Evolutionary conservation across 1,140 invertebrate genomes (phyloP).

Genomic region (Pissodes strobi): DNA sequence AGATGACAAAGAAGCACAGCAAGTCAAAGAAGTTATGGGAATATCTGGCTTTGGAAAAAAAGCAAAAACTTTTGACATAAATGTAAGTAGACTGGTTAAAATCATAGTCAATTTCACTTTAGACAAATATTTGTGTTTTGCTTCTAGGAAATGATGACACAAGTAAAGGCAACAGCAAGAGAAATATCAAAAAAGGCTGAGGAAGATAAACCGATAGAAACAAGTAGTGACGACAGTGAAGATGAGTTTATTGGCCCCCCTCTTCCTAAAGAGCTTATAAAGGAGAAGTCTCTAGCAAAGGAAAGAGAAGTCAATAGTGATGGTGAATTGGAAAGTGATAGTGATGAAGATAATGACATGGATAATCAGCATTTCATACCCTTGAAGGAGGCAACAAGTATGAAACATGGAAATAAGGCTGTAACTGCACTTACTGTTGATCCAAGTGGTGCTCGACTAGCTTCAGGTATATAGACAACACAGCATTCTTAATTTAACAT

Average conservation of each 20-base stretch:
- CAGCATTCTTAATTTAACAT: too few relatives aligned
- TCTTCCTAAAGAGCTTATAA: conserved; percentile 54
- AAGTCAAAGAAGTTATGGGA: conserved; percentile 73
- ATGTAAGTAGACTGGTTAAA: conserved; percentile 47
- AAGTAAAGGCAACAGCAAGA: conserved; percentile 59
- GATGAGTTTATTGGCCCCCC: conserved; percentile 66
- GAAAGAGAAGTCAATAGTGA: conserved; percentile 10
- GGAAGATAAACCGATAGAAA: conserved; percentile 42
- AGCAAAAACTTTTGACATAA: conserved; percentile 75
- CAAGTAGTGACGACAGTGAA: conserved; percentile 48
- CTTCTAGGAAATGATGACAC: conserved; percentile 56
- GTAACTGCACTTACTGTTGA: conserved; percentile 88
- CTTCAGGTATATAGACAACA: conserved; percentile 66
- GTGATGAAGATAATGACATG: conserved; percentile 58
- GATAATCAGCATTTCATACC: conserved; percentile 70
- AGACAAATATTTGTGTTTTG: too few relatives aligned
- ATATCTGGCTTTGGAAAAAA: conserved; percentile 78
- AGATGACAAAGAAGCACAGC: conserved; percentile 69
- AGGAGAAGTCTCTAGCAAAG: not conserved
- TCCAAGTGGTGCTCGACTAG: conserved; percentile 88
- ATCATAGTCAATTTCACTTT: conserved; percentile 1
- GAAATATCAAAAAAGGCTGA: conserved; percentile 45
- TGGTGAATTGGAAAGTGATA: conserved; percentile 34
- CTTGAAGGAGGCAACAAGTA: conserved; percentile 76
- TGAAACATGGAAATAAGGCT: conserved; percentile 85